Percentiles rank a stretch among this genome's conserved stretches.
phyloP scores from a whole-genome alignment of 2,797 vertebrate species.

The Rhabdophis nuchalis region DNA sequence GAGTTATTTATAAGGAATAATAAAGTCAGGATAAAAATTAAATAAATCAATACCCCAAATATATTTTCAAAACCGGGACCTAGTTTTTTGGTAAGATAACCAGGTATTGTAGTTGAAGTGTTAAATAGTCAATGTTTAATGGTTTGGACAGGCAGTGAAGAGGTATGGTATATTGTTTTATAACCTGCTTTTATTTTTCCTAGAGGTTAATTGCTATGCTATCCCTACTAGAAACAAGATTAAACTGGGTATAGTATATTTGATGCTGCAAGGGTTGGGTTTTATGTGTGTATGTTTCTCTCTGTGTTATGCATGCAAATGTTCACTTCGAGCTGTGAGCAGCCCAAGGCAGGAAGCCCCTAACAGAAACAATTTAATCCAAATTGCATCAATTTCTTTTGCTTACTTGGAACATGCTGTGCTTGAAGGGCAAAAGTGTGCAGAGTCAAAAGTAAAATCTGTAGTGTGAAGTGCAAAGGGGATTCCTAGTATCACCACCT shows the following conservation, averaged over 20 bases:
- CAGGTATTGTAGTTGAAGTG: background rate
- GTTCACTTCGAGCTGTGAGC: background rate
- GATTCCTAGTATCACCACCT: background rate
- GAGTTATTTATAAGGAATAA: background rate
- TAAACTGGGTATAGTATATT: background rate
- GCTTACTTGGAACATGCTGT: conserved; percentile 18
- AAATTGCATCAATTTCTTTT: background rate
- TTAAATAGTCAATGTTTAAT: background rate
- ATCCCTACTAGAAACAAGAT: background rate
- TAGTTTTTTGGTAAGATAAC: background rate
- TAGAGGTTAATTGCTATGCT: background rate
- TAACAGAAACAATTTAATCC: background rate
- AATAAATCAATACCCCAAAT: background rate
- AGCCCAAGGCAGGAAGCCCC: background rate
- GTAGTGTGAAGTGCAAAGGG: background rate
- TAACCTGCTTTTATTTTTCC: background rate
- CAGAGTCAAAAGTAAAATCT: background rate
- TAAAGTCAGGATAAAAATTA: background rate
- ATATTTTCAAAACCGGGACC: background rate
- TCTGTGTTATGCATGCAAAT: background rate
- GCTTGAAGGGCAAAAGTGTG: conserved; percentile 19
- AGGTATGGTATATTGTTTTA: background rate
- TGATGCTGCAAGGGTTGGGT: background rate
- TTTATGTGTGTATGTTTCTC: background rate
- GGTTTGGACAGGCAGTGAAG: background rate